These are phyloP conservation scores for Meteorus colon DNA, from an alignment of 2,888 invertebrate species.

Conservation along the genomic window DNA sequence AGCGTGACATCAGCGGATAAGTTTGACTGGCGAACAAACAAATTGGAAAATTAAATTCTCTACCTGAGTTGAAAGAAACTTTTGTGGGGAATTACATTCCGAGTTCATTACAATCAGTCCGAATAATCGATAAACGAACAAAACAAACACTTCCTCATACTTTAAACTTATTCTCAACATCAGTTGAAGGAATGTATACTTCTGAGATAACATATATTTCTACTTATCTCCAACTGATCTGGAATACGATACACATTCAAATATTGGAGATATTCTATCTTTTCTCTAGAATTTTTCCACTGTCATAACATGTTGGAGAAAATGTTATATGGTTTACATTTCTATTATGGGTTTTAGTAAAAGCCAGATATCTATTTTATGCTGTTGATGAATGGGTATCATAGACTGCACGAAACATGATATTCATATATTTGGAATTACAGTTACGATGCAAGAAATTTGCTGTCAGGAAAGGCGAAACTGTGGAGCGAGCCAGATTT, in stretches of 20 bases:
- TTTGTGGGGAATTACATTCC: constrained; percentile 20
- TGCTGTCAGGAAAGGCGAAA: constrained; percentile 76
- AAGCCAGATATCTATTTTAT: not conserved
- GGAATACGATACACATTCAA: too few relatives aligned
- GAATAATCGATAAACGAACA: constrained; percentile 12
- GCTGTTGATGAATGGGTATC: constrained; percentile 24
- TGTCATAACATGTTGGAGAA: too few relatives aligned
- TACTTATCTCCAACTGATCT: too few relatives aligned
- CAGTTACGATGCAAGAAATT: constrained; percentile 79
- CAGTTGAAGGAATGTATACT: not conserved
- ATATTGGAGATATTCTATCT: too few relatives aligned
- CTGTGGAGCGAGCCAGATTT: constrained; percentile 77
- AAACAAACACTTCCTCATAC: not conserved
- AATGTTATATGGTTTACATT: too few relatives aligned
- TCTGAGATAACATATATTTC: not conserved
- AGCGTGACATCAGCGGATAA: constrained; percentile 19
- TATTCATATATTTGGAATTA: constrained; percentile 63
- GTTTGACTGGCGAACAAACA: constrained; percentile 14
- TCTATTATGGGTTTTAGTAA: not conserved
- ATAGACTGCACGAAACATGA: constrained; percentile 21
- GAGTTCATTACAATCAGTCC: not conserved
- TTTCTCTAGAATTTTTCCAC: too few relatives aligned
- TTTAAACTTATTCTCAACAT: not conserved
- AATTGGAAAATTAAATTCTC: constrained; percentile 27
- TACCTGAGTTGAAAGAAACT: constrained; percentile 18